These are phyloP conservation scores for Mionectes macconnelli DNA, from an alignment of 2,113 vertebrate species.

Conservation along the genomic window DNA sequence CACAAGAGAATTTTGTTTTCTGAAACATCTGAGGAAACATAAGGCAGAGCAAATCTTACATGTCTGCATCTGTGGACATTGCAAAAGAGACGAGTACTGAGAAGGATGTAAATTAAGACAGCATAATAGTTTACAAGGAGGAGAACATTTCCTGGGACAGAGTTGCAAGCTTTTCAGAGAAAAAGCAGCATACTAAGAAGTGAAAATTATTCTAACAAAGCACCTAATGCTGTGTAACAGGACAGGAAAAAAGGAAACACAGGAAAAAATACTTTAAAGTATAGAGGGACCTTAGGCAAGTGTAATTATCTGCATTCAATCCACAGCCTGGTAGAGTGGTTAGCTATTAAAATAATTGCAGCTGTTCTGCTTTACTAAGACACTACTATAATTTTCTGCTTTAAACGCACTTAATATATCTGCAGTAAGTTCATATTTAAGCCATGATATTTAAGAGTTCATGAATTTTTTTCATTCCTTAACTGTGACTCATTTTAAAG, in stretches of 20 bases:
- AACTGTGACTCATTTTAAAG: conserved; percentile 7
- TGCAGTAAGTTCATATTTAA: background rate
- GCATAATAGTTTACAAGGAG: background rate
- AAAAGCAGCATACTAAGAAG: background rate
- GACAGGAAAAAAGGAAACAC: background rate
- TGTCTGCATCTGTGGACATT: background rate
- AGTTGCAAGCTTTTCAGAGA: background rate
- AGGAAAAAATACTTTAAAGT: background rate
- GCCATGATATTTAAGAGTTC: background rate
- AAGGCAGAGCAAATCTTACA: background rate
- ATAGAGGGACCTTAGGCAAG: background rate
- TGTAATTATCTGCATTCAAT: conserved; percentile 6
- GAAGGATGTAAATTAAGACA: background rate
- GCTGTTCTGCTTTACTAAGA: conserved; percentile 26
- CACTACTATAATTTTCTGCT: background rate
- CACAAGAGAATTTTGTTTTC: background rate
- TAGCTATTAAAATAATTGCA: conserved; percentile 46
- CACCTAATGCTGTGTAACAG: background rate
- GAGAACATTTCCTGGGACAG: background rate
- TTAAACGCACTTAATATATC: conserved; percentile 7
- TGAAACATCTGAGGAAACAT: background rate
- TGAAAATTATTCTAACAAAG: background rate
- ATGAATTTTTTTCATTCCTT: background rate
- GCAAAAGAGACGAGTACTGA: background rate
- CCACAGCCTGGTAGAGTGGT: background rate